phyloP scores from a whole-genome alignment of 1,140 invertebrate species.

The Theocolax elegans region DNA sequence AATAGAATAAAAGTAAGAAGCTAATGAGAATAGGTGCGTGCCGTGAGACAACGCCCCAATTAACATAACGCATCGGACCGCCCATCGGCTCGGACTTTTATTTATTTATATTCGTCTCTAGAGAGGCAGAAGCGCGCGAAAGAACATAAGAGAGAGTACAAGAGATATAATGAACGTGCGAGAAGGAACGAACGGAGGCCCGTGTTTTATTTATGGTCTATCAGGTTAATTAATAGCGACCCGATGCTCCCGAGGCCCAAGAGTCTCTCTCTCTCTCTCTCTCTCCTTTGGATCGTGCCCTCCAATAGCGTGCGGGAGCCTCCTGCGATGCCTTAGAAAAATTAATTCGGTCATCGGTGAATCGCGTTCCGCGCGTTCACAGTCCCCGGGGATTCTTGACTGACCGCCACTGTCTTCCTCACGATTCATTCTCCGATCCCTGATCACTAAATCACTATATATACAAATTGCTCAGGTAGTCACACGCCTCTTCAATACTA shows the following conservation, averaged over 20 bases:
- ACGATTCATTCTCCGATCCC: slow-evolving; percentile 35
- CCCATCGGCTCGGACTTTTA: slow-evolving; percentile 57
- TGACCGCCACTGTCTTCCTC: slow-evolving; percentile 6
- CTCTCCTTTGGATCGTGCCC: slow-evolving; percentile 18
- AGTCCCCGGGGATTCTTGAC: slow-evolving; percentile 42
- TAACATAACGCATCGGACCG: slow-evolving; percentile 65
- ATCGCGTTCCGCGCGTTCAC: slow-evolving; percentile 47
- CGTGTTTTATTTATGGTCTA: slow-evolving; percentile 61
- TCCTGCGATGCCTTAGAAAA: slow-evolving; percentile 49
- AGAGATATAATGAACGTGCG: neutral
- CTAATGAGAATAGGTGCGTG: slow-evolving; percentile 67
- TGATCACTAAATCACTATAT: slow-evolving; percentile 38
- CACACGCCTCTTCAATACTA: slow-evolving; percentile 26
- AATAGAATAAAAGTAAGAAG: slow-evolving; percentile 56
- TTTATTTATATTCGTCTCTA: slow-evolving; percentile 68
- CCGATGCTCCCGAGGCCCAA: slow-evolving; percentile 42
- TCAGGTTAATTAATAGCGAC: slow-evolving; percentile 65
- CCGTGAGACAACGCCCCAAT: slow-evolving; percentile 67
- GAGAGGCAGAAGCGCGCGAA: slow-evolving; percentile 48
- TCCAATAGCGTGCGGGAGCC: slow-evolving; percentile 41
- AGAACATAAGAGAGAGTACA: slow-evolving; percentile 26
- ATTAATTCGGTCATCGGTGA: slow-evolving; percentile 59
- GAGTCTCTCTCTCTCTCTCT: neutral
- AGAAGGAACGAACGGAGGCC: slow-evolving; percentile 14
- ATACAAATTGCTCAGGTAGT: slow-evolving; percentile 38